Evolutionary conservation across 2,888 invertebrate genomes (phyloP).

Genomic region (Resseliella maxima): DNA sequence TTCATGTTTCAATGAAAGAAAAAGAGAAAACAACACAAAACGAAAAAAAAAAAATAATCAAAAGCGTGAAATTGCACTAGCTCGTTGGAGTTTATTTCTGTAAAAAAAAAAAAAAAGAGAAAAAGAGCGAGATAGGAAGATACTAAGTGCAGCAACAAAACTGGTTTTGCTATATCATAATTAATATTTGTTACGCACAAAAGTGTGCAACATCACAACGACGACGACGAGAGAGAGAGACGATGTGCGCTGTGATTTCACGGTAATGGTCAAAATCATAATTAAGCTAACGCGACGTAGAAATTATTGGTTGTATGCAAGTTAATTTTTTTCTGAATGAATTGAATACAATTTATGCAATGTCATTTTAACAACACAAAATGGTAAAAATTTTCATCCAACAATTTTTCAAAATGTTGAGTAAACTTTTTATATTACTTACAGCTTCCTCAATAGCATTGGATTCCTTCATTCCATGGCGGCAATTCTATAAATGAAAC

Average conservation of each 20-base stretch:
- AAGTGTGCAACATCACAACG: slow-evolving; percentile 17
- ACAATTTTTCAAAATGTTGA: background rate
- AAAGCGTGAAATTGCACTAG: slow-evolving; percentile 7
- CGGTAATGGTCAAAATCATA: slow-evolving; percentile 38
- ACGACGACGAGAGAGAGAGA: background rate
- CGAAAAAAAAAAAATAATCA: background rate
- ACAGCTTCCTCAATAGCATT: slow-evolving; percentile 38
- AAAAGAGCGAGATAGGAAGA: background rate
- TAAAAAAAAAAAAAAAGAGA: background rate
- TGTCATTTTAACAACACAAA: slow-evolving; percentile 6
- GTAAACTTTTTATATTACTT: background rate
- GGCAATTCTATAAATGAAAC: slow-evolving; percentile 26
- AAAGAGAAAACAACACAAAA: background rate
- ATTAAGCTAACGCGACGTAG: background rate
- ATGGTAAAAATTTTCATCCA: background rate
- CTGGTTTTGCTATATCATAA: slow-evolving; percentile 43
- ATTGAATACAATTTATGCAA: background rate
- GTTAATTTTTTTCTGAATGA: background rate
- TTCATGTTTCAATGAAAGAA: background rate
- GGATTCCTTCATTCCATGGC: slow-evolving; percentile 38
- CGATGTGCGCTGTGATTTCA: slow-evolving; percentile 2
- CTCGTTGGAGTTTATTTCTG: background rate
- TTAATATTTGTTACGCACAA: slow-evolving; percentile 43
- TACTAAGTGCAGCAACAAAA: background rate
- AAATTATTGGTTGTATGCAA: background rate